Evolutionary conservation across 2,888 invertebrate genomes (phyloP).

Genomic region (Formica aserva): DNA sequence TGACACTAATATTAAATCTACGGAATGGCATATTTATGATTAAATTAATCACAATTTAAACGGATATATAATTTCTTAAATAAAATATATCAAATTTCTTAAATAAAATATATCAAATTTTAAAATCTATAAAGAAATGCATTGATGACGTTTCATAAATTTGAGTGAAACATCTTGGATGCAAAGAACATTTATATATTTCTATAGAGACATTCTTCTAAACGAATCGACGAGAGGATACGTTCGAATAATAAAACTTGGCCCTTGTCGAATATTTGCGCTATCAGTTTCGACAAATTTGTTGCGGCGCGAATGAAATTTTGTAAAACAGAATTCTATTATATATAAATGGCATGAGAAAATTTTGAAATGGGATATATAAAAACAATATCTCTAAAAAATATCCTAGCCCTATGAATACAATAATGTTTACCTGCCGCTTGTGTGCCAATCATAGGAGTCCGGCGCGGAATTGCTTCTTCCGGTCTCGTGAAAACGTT

Average conservation of each 20-base stretch:
- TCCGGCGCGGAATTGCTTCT: constrained; percentile 93
- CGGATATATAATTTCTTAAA: not conserved
- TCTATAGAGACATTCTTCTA: not conserved
- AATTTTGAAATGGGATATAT: not conserved
- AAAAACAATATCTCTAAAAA: not conserved
- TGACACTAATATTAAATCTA: not conserved
- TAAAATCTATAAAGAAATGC: not conserved
- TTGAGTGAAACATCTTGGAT: not conserved
- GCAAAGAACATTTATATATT: not conserved
- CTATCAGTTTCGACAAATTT: not conserved
- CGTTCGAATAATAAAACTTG: not conserved
- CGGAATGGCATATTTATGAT: not conserved
- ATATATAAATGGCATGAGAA: not conserved
- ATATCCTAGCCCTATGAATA: not conserved
- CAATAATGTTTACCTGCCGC: constrained; percentile 77
- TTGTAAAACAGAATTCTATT: not conserved
- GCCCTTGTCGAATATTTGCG: not conserved
- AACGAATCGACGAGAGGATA: not conserved
- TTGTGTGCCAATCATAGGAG: constrained; percentile 87
- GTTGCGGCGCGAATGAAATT: not conserved
- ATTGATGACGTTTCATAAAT: not conserved
- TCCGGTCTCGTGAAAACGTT: constrained; percentile 88
- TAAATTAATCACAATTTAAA: not conserved
- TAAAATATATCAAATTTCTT: not conserved
- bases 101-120: too few relatives aligned